These are phyloP conservation scores for Antheraea assamensis DNA, from an alignment of 2,888 invertebrate species.

Conservation along the genomic window DNA sequence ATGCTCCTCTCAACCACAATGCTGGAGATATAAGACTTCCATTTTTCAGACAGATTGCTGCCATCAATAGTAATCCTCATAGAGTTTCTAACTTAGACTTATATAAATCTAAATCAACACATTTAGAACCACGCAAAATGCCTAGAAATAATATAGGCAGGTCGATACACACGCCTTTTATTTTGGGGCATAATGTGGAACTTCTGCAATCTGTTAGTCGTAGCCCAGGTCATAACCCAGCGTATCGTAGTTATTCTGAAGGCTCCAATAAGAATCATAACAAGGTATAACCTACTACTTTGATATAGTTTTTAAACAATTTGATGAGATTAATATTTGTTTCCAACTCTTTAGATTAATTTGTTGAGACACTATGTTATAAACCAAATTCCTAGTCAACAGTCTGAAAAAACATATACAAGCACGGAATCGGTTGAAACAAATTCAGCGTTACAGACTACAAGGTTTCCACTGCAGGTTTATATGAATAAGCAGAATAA, in stretches of 20 bases:
- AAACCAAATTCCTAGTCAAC: background rate
- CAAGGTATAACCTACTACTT: conserved; percentile 32
- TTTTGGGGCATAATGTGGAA: conserved; percentile 41
- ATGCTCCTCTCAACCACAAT: conserved; percentile 37
- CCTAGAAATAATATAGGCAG: conserved; percentile 16
- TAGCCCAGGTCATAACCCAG: conserved; percentile 39
- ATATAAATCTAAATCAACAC: conserved; percentile 25
- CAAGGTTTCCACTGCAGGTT: background rate
- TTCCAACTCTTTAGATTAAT: background rate
- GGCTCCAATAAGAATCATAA: conserved; percentile 25
- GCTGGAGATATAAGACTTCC: background rate
- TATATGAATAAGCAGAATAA: background rate
- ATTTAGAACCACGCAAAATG: conserved; percentile 42
- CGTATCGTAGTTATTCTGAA: conserved; percentile 36
- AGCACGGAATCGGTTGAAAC: background rate
- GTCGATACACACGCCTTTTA: conserved; percentile 31
- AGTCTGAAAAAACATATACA: background rate
- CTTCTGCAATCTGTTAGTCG: conserved; percentile 33
- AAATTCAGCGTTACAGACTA: background rate
- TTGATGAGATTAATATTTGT: background rate
- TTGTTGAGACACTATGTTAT: background rate
- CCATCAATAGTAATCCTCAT: background rate
- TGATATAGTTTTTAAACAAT: background rate
- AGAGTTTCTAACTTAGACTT: background rate
- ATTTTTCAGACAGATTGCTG: background rate